phyloP scores from a whole-genome alignment of 2,888 invertebrate genomes.

The Lithophane semibrunnea region DNA sequence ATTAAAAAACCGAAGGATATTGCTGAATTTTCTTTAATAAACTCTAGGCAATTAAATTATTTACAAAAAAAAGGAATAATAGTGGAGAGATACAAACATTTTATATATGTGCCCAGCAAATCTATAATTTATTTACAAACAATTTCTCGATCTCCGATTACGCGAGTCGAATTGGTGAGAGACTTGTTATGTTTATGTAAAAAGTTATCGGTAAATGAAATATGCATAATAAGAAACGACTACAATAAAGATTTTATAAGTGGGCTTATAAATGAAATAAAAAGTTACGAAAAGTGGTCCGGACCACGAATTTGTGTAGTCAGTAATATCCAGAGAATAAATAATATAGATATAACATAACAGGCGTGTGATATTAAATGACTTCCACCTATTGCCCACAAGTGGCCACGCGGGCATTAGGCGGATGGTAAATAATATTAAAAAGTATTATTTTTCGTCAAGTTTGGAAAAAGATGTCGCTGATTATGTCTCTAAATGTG shows the following conservation, averaged over 20 bases:
- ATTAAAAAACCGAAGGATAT: background rate
- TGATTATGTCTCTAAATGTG: conserved; percentile 25
- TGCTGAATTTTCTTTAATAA: background rate
- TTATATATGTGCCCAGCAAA: conserved; percentile 12
- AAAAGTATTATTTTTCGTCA: too few species aligned
- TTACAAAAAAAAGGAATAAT: background rate
- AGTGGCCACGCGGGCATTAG: conserved; percentile 31
- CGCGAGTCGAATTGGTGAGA: too few species aligned
- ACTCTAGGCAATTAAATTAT: background rate
- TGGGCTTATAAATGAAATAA: too few species aligned
- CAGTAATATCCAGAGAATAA: too few species aligned
- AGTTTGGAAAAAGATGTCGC: conserved; percentile 16
- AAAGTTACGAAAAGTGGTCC: too few species aligned
- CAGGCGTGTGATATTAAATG: conserved; percentile 19
- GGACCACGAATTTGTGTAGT: too few species aligned
- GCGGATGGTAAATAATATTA: too few species aligned
- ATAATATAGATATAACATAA: too few species aligned
- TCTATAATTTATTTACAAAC: conserved; percentile 8
- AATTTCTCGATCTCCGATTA: background rate
- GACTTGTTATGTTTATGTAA: too few species aligned
- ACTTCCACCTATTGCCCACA: conserved; percentile 24
- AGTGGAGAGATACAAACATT: background rate
- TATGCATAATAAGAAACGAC: too few species aligned
- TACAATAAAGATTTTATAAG: too few species aligned
- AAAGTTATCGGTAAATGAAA: too few species aligned